phyloP scores from a whole-genome alignment of 1,140 invertebrate genomes.

The Andricus grossulariae region DNA sequence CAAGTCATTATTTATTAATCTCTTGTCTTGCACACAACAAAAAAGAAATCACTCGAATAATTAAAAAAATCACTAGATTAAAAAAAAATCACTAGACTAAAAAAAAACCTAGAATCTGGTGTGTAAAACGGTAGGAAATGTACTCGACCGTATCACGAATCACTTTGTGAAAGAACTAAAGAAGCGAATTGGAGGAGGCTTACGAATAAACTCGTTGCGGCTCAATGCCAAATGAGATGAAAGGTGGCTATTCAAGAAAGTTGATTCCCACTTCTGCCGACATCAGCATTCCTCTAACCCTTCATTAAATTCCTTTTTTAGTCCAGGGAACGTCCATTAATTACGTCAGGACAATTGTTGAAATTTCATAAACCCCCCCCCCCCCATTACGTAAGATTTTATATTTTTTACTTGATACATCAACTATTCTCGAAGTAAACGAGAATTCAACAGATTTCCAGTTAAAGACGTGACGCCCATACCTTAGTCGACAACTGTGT shows the following conservation, averaged over 20 bases:
- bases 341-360: too few species aligned
- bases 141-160: background rate
- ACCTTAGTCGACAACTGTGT: too few species aligned
- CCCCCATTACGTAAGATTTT: too few species aligned
- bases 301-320: too few species aligned
- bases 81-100: background rate
- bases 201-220: slow-evolving; percentile 12
- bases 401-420: too few species aligned
- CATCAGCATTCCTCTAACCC: too few species aligned
- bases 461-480: too few species aligned
- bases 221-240: slow-evolving; percentile 19
- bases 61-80: background rate
- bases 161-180: background rate
- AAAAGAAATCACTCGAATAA: background rate
- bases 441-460: too few species aligned
- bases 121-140: too few species aligned
- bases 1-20: slow-evolving; percentile 53
- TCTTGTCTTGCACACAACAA: background rate
- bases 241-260: background rate
- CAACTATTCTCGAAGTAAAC: too few species aligned
- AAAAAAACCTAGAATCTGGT: background rate
- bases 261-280: background rate
- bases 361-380: too few species aligned
- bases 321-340: too few species aligned
- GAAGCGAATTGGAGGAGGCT: background rate